Base-by-base conservation (phyloP, 2,113 vertebrate genomes). In the Saimiri boliviensis region DNA sequence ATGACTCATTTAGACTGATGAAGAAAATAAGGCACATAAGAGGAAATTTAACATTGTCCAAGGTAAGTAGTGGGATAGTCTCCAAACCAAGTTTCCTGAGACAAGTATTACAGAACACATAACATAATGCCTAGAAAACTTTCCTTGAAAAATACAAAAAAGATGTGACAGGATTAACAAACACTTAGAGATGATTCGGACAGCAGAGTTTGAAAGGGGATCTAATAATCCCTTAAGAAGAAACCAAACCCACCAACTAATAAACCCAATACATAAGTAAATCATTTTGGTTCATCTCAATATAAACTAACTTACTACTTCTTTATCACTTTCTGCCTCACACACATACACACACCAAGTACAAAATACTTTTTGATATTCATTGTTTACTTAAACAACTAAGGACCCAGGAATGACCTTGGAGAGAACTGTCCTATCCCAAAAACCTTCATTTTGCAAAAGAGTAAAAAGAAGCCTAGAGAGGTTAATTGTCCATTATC, bases 131-230 rank as follows among this genome's bases (percentile, higher is more conserved):
- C 81, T 94, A 60, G 47, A 96, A 95, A 3, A 70, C 17, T 85
- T 83, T 84, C 17, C 52, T 89, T 76, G 74, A 95, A 88, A 96
- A 97, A 89, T 89, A 9, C 17, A 86, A 96, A 90, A 88, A 23
- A 80, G 37, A 91, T 70, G 42, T 82, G 60, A 79, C 5, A 97
- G 42, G 54, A 82, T 73, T 68, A 83, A 76, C 45, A 89, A 93
- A 79, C 88, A 71, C 60, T 96, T 76, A 80, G n/a, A 97, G 88
- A 86, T 52, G 21, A 94, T 83, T 35, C 81, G 74, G 27, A 81
- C 1, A 85, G 45, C 5, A 92, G 3, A 80, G 19, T 89, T 14
- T 35, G 77, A 94, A 96, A 86, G 40, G 32, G 25, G 37, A 89
- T n/a, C 70, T 82, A 94, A 84, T 10, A 52, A 74, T 68, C 37